A percentile compares a stretch with the other conserved stretches of the same genome.
These are phyloP conservation scores for Mellivora capensis DNA, from an alignment of 2,113 vertebrate species.

Conservation along the genomic window DNA sequence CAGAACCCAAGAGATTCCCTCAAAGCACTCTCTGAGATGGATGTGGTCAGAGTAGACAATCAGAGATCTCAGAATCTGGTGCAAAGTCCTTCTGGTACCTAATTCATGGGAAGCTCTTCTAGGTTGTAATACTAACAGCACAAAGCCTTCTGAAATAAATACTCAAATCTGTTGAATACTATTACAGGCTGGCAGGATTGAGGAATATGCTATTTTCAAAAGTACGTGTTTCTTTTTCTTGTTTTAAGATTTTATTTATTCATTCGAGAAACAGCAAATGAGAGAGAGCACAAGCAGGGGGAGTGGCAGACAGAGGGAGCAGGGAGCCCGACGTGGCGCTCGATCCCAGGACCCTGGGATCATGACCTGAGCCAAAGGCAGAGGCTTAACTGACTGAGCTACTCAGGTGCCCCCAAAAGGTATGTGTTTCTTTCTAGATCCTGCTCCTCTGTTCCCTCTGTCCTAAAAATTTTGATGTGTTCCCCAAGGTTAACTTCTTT, in stretches of 20 bases:
- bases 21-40: neutral
- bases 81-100: neutral
- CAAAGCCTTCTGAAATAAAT: slow-evolving; percentile 4
- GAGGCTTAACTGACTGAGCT: neutral
- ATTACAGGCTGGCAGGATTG: neutral
- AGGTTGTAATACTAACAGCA: neutral
- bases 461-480: neutral
- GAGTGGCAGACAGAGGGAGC: neutral
- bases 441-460: neutral
- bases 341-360: neutral
- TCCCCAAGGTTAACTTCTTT: neutral
- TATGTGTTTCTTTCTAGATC: neutral
- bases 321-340: neutral
- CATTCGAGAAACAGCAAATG: neutral
- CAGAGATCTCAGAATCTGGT: neutral
- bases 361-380: neutral
- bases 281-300: neutral
- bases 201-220: neutral
- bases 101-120: neutral
- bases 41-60: neutral
- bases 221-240: neutral
- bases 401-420: neutral
- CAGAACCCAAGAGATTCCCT: neutral
- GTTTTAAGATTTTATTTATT: neutral
- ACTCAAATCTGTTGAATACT: neutral